Evolutionary conservation across 2,797 vertebrate species (phyloP).

Genomic region (Pangasius larnaudii): DNA sequence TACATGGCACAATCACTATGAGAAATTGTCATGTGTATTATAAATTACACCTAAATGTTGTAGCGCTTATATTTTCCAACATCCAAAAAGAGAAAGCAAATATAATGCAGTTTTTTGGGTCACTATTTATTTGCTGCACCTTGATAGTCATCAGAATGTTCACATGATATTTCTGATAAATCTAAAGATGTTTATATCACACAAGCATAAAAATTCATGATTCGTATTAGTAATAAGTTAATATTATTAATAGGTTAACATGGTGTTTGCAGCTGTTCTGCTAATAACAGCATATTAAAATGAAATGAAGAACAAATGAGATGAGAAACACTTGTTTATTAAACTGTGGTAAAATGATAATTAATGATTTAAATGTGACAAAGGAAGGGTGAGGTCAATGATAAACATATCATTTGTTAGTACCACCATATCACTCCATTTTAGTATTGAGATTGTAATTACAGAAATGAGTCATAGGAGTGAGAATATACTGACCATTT

Average conservation of each 20-base stretch:
- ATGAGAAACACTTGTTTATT: background rate
- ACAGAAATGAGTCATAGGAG: background rate
- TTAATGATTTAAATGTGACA: background rate
- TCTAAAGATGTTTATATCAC: background rate
- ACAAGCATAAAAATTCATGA: no score
- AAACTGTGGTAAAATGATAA: background rate
- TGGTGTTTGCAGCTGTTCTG: background rate
- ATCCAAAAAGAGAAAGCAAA: background rate
- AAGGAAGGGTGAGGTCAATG: background rate
- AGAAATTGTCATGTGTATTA: no score
- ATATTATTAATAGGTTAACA: background rate
- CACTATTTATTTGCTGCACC: conserved; percentile 12
- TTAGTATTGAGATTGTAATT: background rate
- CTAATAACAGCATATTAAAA: background rate
- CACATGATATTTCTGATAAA: background rate
- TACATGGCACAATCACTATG: background rate
- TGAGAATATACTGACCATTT: background rate
- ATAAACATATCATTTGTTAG: background rate
- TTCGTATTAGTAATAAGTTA: no score
- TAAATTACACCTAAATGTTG: background rate
- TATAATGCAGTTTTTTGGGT: background rate
- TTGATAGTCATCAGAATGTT: background rate
- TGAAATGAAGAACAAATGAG: background rate
- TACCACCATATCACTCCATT: background rate
- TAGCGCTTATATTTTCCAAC: background rate